phyloP scores from a whole-genome alignment of 2,797 vertebrate species.

The Channa striata region DNA sequence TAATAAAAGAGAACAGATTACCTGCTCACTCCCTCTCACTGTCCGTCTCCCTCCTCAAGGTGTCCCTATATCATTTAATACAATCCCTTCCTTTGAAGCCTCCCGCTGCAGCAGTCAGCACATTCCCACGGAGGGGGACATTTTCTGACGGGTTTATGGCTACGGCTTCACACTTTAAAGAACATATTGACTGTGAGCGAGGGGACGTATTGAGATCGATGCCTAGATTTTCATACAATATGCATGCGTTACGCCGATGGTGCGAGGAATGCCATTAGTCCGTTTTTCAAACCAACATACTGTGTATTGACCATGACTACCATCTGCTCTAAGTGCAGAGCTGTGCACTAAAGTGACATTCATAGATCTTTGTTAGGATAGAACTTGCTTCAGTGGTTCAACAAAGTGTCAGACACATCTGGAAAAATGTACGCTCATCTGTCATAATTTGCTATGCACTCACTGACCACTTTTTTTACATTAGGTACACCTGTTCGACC shows the following conservation, averaged over 20 bases:
- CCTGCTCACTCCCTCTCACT: conserved; percentile 50
- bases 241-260: conserved; percentile 52
- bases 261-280: conserved; percentile 6
- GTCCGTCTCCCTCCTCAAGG: conserved; percentile 65
- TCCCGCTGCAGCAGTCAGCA: conserved; percentile 60
- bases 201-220: conserved; percentile 53
- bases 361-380: conserved; percentile 70
- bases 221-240: conserved; percentile 59
- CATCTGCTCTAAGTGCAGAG: conserved; percentile 47
- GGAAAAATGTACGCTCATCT: conserved; percentile 53
- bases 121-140: conserved; percentile 51
- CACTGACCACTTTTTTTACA: not conserved
- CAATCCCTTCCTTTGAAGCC: conserved; percentile 43
- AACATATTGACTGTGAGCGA: conserved; percentile 45
- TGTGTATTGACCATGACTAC: conserved; percentile 58
- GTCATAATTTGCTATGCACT: conserved; percentile 64
- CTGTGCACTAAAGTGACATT: conserved; percentile 52
- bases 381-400: conserved; percentile 43
- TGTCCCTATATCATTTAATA: conserved; percentile 70
- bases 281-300: conserved; percentile 61
- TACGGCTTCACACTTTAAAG: conserved; percentile 43
- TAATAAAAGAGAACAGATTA: conserved; percentile 73
- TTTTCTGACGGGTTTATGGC: conserved; percentile 43
- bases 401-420: conserved; percentile 57
- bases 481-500: too few species aligned